Percentiles rank a stretch among this genome's conserved stretches.
Evolutionary conservation across 2,797 vertebrate species (phyloP).

Genomic region (Crenichthys baileyi): DNA sequence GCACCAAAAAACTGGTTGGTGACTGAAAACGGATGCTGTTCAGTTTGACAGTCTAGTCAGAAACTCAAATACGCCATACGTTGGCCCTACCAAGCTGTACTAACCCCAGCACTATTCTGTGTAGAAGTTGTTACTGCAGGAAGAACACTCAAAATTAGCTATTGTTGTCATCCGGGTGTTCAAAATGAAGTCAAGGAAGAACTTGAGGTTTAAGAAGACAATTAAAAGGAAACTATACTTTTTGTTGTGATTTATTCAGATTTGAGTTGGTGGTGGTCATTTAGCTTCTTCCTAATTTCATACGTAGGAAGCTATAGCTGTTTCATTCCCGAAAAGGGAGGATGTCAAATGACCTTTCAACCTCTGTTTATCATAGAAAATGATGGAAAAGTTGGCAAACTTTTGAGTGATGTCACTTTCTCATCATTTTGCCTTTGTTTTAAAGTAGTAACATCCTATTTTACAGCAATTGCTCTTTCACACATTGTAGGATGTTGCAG

Average conservation of each 20-base stretch:
- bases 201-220: not conserved
- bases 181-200: not conserved
- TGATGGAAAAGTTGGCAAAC: not conserved
- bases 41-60: not conserved
- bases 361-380: not conserved
- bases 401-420: not conserved
- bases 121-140: not conserved
- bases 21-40: not conserved
- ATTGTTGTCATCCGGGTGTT: not conserved
- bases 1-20: not conserved
- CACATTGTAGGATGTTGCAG: not conserved
- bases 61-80: not conserved
- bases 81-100: not conserved
- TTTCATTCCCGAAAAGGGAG: not conserved
- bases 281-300: not conserved
- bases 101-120: not conserved
- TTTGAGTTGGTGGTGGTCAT: not conserved
- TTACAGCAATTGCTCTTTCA: not conserved
- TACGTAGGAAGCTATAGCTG: not conserved
- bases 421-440: not conserved
- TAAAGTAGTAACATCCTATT: not conserved
- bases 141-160: not conserved
- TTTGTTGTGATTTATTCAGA: not conserved
- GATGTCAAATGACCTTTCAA: not conserved
- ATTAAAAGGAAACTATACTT: not conserved